phyloP scores from a whole-genome alignment of 2,888 invertebrate species.

The Boloria selene region DNA sequence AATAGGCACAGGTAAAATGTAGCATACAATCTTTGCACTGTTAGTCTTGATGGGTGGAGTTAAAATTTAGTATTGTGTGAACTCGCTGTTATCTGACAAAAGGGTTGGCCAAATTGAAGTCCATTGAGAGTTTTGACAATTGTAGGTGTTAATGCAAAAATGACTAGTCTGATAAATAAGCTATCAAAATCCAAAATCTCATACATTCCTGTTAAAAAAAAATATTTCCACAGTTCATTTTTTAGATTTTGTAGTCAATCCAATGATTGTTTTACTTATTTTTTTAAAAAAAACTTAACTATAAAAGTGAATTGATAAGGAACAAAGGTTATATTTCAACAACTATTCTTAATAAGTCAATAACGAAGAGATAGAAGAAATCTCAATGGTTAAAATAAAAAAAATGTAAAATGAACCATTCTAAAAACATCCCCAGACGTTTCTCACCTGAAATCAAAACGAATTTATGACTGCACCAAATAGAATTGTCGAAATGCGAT shows the following conservation, averaged over 20 bases:
- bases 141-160: background rate
- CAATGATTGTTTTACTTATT: too few relatives aligned
- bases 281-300: too few relatives aligned
- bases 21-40: background rate
- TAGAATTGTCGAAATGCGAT: slow-evolving; percentile 72
- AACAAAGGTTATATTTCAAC: too few relatives aligned
- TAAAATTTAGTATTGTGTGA: slow-evolving; percentile 6
- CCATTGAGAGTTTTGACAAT: background rate
- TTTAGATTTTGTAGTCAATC: too few relatives aligned
- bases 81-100: background rate
- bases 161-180: background rate
- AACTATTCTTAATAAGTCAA: too few relatives aligned
- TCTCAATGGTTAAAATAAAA: too few relatives aligned
- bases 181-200: background rate
- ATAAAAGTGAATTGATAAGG: too few relatives aligned
- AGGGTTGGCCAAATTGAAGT: background rate
- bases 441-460: slow-evolving; percentile 61
- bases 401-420: background rate
- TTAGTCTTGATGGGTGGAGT: background rate
- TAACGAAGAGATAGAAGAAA: too few relatives aligned
- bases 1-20: too few relatives aligned
- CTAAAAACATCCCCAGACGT: slow-evolving; percentile 12
- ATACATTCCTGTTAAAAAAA: too few relatives aligned
- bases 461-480: slow-evolving; percentile 63
- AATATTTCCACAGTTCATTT: too few relatives aligned